Evolutionary conservation across 1,140 invertebrate species (phyloP), one percentile per base, ranked within the genome.

Genomic region (Bactericera cockerelli): DNA sequence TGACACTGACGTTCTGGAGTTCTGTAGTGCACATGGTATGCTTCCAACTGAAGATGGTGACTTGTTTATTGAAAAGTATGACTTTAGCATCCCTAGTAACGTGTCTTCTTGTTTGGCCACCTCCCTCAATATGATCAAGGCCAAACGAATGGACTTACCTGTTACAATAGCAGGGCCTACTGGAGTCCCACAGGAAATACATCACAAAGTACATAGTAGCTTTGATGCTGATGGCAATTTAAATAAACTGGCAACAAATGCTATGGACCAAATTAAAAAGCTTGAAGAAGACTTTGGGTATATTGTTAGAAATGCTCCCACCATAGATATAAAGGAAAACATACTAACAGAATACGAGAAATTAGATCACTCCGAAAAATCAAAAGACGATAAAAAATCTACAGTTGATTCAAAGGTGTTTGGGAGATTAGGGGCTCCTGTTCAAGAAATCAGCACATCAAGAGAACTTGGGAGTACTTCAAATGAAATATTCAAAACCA

Each of bases 211-310:
- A 2, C 63, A 67, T 61, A 49, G 55, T 22, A 88, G 85, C 71
- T 88, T 88, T 65, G 75, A 79, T 66, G 67, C 70, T 13, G 71
- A 80, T 54, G 81, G 82, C 2, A 79, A 74, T 67, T 68, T 81
- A 24, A 73, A 75, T 62, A 64, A 72, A 58, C 66, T 71, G 13
- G 74, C 79, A 0, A 63, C 79, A 10, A 70, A 76, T 58, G 79
- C 77, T 63, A 68, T 74, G 63, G 75, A 80, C 70, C 74, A 79
- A 68, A 70, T 55, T 63, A 56, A 59, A 6, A 64, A 64, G 55
- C 56, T 64, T 57, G 26, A 61, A 14, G 26, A 36, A 24, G 62
- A 63, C 38, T 26, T 54, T 57, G 38, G 33, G n/a, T 57, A 31
- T 33, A 16, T 19, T 49, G 42, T 49, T 49, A 16, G 19, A 49